These are phyloP conservation scores for Drosophila simulans DNA, from an alignment of 1,140 invertebrate species.

Conservation along the genomic window DNA sequence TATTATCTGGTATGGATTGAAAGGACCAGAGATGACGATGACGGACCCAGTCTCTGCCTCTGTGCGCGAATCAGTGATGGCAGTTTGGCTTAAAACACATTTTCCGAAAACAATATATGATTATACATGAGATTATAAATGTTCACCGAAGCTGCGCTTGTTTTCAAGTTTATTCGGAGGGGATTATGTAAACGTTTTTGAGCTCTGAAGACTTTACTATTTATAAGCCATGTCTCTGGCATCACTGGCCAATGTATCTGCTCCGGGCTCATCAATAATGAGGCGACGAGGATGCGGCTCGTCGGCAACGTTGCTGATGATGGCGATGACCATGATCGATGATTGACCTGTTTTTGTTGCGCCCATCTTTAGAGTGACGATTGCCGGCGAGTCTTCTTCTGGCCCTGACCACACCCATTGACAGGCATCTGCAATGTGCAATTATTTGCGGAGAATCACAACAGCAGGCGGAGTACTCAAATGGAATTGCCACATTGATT, in stretches of 20 bases:
- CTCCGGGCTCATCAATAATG: slow-evolving; percentile 71
- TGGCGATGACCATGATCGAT: slow-evolving; percentile 82
- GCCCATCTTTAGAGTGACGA: slow-evolving; percentile 73
- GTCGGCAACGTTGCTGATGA: slow-evolving; percentile 46
- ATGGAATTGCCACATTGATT: slow-evolving; percentile 74
- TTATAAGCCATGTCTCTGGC: neutral
- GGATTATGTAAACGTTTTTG: no score
- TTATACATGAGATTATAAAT: no score
- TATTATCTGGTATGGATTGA: slow-evolving; percentile 65
- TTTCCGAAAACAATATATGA: no score
- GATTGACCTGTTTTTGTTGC: slow-evolving; percentile 79
- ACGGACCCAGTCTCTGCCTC: slow-evolving; percentile 14
- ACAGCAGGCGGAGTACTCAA: slow-evolving; percentile 45
- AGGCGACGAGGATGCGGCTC: slow-evolving; percentile 49
- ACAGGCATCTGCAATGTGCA: slow-evolving; percentile 70
- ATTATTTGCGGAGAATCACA: slow-evolving; percentile 74
- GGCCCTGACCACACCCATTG: slow-evolving; percentile 76
- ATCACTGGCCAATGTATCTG: slow-evolving; percentile 18
- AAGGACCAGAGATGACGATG: slow-evolving; percentile 30
- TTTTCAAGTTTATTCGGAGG: no score
- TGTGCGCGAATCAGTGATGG: slow-evolving; percentile 15
- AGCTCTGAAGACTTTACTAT: no score
- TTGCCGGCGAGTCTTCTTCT: slow-evolving; percentile 50
- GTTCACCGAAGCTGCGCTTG: no score
- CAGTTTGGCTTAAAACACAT: neutral